Evolutionary conservation across 2,113 vertebrate species (phyloP).

Genomic region (Limnothrissa miodon): DNA sequence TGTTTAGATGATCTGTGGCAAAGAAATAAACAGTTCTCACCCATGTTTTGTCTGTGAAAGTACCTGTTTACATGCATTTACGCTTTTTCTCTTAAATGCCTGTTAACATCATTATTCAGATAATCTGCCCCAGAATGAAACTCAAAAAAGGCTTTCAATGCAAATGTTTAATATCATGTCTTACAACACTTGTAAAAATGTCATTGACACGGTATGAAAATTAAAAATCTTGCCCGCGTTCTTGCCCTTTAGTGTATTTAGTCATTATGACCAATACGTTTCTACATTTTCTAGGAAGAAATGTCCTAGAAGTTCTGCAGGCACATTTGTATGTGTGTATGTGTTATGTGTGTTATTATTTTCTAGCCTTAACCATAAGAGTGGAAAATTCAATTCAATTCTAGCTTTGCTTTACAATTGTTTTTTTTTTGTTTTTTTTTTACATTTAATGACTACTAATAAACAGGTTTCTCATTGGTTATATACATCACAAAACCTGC

Average conservation of each 20-base stretch:
- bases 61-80: background rate
- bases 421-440: slow-evolving; percentile 19
- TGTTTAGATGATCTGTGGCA: too few relatives aligned
- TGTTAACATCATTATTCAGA: too few relatives aligned
- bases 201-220: slow-evolving; percentile 47
- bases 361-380: background rate
- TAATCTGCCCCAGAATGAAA: background rate
- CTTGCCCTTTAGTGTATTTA: slow-evolving; percentile 11
- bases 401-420: slow-evolving; percentile 39
- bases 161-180: slow-evolving; percentile 28
- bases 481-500: background rate
- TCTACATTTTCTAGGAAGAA: background rate
- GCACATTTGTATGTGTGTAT: background rate
- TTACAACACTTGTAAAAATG: slow-evolving; percentile 48
- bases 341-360: background rate
- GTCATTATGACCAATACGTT: slow-evolving; percentile 32
- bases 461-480: background rate
- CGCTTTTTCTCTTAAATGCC: background rate
- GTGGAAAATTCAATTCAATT: slow-evolving; percentile 49
- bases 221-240: slow-evolving; percentile 28
- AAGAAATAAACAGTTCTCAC: too few relatives aligned
- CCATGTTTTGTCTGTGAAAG: too few relatives aligned
- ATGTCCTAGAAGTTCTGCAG: background rate
- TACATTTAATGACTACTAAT: slow-evolving; percentile 22
- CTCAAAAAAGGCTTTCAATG: background rate